Base-by-base conservation (phyloP, 2,888 invertebrate genomes). In the Andrena marginata region DNA sequence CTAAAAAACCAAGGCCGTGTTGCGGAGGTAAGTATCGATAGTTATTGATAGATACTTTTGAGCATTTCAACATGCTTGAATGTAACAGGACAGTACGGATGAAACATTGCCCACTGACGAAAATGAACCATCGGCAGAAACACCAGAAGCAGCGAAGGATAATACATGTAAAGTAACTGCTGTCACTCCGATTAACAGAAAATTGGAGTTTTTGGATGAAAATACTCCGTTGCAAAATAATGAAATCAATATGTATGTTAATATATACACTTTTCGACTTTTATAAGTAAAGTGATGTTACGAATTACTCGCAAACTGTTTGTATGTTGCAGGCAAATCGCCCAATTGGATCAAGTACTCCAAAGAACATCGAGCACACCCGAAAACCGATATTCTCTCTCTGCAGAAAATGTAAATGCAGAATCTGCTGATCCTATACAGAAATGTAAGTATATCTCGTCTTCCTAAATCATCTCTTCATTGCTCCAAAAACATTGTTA, bases 311-410 rank as follows among this genome's bases (percentile, higher is more conserved):
- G 20, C 20, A 59, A 54, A 33, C 7, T 26, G 7, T 51, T 29
- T 71, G 0, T 29, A 31, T 20, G 48, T 54, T 26, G 7, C 23
- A 92, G 92, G 29, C 92, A 93, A 89, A 86, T 94, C 72, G 92
- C 91, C 23, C 90, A 93, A 48, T 85, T 94, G 31, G 90, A 92
- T 78, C 87, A 93, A 82, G 86, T 92, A 54, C 87, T 94, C 63
- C 89, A 90, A 85, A 89, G 72, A 73, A 89, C 89, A 1, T 89
- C 88, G 4, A 92, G 78, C 72, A 90, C 91, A 1, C 84, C 91
- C 1, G 92, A 94, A 77, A 87, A 85, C 29, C 91, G 93, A 31
- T 89, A 89, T 20, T 93, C 93, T 0, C 64, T 90, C 5, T 91
- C 90, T 0, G 89, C 82, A 5, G 92, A 92, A 42, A 90, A 86